These are phyloP conservation scores for Panopea generosa DNA, from an alignment of 2,888 invertebrate species.

Conservation along the genomic window DNA sequence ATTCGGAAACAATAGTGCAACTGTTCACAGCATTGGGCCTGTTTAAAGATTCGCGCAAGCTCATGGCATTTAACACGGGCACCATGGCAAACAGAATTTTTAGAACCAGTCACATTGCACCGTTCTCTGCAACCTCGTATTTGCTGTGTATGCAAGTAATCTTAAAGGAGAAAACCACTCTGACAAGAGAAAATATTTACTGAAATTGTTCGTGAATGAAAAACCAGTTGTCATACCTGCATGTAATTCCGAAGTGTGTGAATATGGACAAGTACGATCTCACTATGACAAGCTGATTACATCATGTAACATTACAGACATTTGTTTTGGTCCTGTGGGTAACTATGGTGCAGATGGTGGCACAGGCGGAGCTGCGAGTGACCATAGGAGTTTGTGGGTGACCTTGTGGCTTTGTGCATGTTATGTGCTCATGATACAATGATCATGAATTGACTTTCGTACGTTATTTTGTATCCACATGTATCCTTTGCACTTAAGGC, in stretches of 20 bases:
- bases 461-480: no score
- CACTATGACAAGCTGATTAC: constrained; percentile 62
- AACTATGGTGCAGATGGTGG: constrained; percentile 10
- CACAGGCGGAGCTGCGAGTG: not conserved
- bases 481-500: no score
- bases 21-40: constrained; percentile 81
- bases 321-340: constrained; percentile 2
- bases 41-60: constrained; percentile 78
- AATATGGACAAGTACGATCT: constrained; percentile 57
- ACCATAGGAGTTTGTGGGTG: not conserved
- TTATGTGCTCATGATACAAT: no score
- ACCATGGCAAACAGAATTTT: constrained; percentile 77
- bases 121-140: constrained; percentile 82
- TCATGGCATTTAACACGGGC: constrained; percentile 77
- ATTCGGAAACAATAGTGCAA: constrained; percentile 81
- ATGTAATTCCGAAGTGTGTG: constrained; percentile 67
- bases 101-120: constrained; percentile 78
- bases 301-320: constrained; percentile 29
- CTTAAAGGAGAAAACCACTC: not conserved
- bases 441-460: no score
- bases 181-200: not conserved
- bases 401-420: no score
- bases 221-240: constrained; percentile 68
- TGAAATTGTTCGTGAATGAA: constrained; percentile 80
- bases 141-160: constrained; percentile 82